Evolutionary conservation across 2,797 vertebrate species (phyloP), one percentile per base, ranked within the genome.

Genomic region (Enteromius viviparus): DNA sequence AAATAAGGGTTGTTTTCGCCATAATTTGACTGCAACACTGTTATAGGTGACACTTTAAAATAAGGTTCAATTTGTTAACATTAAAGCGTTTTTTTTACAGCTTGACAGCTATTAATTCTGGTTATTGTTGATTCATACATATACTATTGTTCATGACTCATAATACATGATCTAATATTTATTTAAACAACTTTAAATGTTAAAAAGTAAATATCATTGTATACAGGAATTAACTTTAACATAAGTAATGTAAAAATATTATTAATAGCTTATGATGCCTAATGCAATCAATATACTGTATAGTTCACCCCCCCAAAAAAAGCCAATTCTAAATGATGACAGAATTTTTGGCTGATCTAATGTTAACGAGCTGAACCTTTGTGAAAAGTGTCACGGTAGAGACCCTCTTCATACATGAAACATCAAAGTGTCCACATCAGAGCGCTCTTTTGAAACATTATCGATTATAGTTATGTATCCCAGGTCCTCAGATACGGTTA

Each of bases 391-490:
- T 68, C 53, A 76, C 17, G 1, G 32, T 47, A 45, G 49, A 65
- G 37, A 68, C 76, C 76, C 88, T 84, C 88, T 37, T 87, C 86
- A 89, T 82, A 29, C 51, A 81, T 87, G 87, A 88, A 80, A 74
- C 23, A 26, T 29, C 74, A 29, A 26, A 19, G 32, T 58, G 80
- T 79, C 71, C 87, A 84, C 72, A 42, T 88, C 85, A 84, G 88
- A 88, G 88, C 65, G 64, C 47, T 40, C 5, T 0, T 15, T 49
- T n/a, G 45, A 78, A 83, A 62, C 32, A 76, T 14, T 21, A 65
- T 53, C 29, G 4, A 26, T 70, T 15, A 51, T 55, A 0, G 21
- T 19, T 23, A 76, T 53, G 5, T 64, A 34, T 29, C 34, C 29
- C 19, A n/a, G 47, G 74, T 40, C 49, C 34, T 37, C 42, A 83